These are phyloP conservation scores for Microchrysa polita DNA, from an alignment of 2,888 invertebrate species.

Conservation along the genomic window DNA sequence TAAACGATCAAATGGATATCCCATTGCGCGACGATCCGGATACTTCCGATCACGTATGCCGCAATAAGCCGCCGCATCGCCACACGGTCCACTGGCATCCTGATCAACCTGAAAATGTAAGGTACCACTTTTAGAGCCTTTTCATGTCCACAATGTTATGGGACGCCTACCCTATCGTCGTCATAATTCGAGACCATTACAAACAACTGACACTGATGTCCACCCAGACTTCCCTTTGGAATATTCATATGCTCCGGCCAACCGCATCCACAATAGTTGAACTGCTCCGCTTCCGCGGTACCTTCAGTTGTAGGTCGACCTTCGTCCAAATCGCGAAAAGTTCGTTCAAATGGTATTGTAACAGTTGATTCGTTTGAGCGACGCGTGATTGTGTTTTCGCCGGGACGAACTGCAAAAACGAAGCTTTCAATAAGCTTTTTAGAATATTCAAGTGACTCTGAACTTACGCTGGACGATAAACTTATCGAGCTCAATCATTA, in stretches of 20 bases:
- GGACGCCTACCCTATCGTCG: conserved; percentile 69
- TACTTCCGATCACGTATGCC: conserved; percentile 80
- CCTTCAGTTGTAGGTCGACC: conserved; percentile 68
- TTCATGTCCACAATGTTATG: too few species aligned
- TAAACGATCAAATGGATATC: conserved; percentile 85
- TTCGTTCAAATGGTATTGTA: conserved; percentile 85
- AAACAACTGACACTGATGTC: conserved; percentile 75
- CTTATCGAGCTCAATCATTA: conserved; percentile 77
- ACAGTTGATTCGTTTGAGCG: conserved; percentile 78
- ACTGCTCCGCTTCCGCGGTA: conserved; percentile 66
- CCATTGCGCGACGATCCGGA: conserved; percentile 85
- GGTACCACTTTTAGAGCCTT: too few species aligned
- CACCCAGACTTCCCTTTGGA: conserved; percentile 75
- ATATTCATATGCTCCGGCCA: conserved; percentile 86
- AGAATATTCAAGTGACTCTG: background rate
- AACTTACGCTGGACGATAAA: conserved; percentile 69
- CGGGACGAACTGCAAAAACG: conserved; percentile 70
- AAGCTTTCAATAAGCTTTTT: background rate
- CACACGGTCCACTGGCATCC: conserved; percentile 67
- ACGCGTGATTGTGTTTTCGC: conserved; percentile 73
- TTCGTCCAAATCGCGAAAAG: conserved; percentile 76
- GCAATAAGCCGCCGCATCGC: conserved; percentile 81
- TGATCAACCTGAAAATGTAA: conserved; percentile 59
- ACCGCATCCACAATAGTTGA: conserved; percentile 89
- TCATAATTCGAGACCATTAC: conserved; percentile 81